Base-by-base conservation (phyloP, 1,140 invertebrate genomes). In the Caenorhabditis brenneri region DNA sequence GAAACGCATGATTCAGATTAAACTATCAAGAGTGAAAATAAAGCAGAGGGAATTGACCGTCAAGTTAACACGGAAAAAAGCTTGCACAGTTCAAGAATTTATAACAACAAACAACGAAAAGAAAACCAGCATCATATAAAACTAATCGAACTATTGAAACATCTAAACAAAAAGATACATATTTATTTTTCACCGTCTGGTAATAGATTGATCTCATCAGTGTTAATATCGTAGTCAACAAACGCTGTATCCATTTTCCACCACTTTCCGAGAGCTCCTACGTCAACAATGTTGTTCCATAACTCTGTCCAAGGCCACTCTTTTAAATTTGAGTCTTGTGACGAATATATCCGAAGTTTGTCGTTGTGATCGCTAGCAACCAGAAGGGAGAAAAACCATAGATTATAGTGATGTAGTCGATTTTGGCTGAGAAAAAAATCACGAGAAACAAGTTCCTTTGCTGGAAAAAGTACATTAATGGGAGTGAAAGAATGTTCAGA, bases 241-340 rank as follows among this genome's bases (percentile, higher is more conserved):
- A 74, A 74, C 0, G 65, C 65, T 22, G 7, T 42, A 27, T 74
- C 65, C 65, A 74, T 74, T 10, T 29, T 9, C 24, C 24, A 24
- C 65, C 65, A 74, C 46, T 31, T 74, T 42, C 65, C 65, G n/a
- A 74, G 36, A 15, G 65, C 65, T 42, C 65, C 65, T 15, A 74
- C 29, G n/a, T 74, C 65, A 74, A 74, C 36, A 27, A 74, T 74
- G 24, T 74, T 74, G 2, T 22, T 74, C 65, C 65, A 74, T 22
- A 74, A 24, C 10, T 74, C 36, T 6, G 65, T 74, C 65, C 65
- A 74, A 12, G 65, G 65, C 65, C 65, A 74, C 22, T 74, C 65
- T 74, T 74, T 74, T 15, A 74, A 24, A 74, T 74, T 74, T 0
- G 65, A 74, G n/a, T 74, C 65, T 42, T 74, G 65, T 27, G 65